These are phyloP conservation scores for Carassius carassius DNA, from an alignment of 2,113 vertebrate species.

Conservation along the genomic window DNA sequence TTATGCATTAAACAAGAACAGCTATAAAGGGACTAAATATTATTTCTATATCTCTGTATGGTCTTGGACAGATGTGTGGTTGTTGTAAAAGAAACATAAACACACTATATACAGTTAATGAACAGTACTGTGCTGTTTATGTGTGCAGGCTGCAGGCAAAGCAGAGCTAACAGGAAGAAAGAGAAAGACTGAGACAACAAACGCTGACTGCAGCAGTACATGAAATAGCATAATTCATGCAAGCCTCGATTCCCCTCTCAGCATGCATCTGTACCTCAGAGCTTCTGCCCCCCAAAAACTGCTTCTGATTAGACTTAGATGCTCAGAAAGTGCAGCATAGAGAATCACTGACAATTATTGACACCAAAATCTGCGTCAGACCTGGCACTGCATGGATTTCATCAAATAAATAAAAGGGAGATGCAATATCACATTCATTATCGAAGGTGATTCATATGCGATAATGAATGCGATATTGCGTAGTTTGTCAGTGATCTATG, in stretches of 20 bases:
- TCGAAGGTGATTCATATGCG: too few relatives aligned
- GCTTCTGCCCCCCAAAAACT: constrained; percentile 45
- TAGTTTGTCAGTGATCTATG: too few relatives aligned
- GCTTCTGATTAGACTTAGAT: constrained; percentile 30
- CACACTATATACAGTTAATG: neutral
- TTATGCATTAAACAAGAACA: neutral
- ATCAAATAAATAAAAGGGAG: neutral
- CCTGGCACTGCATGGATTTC: neutral
- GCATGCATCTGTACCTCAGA: constrained; percentile 57
- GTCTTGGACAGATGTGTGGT: neutral
- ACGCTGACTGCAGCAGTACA: constrained; percentile 51
- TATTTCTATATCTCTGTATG: neutral
- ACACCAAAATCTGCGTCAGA: neutral
- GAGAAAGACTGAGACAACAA: constrained; percentile 55
- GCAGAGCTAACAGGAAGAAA: constrained; percentile 38
- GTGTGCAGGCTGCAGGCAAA: constrained; percentile 36
- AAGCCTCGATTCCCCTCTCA: constrained; percentile 61
- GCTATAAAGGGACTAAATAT: neutral
- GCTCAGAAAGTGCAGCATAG: neutral
- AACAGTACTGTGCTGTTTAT: neutral
- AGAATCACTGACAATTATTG: constrained; percentile 7
- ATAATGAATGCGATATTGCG: too few relatives aligned
- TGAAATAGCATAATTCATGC: constrained; percentile 73
- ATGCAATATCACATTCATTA: neutral
- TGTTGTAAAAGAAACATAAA: neutral